Percentiles rank a stretch among this genome's conserved stretches.
phyloP scores from a whole-genome alignment of 2,888 invertebrate genomes.

The Lepetodrilus schrolli region DNA sequence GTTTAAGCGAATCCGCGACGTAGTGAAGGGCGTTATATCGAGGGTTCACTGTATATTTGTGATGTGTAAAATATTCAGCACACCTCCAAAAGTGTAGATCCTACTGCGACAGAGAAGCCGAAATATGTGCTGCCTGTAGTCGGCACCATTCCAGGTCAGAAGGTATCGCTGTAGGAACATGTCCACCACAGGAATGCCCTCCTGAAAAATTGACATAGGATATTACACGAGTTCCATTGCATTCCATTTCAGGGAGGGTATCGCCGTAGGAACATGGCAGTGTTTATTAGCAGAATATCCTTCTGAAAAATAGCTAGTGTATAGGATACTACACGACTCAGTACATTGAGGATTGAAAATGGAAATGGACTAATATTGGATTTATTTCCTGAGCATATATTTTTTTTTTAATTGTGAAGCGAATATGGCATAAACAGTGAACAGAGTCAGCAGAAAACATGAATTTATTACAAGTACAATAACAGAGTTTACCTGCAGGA shows the following conservation, averaged over 20 bases:
- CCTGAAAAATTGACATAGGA: conserved; percentile 50
- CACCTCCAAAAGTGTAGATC: conserved; percentile 60
- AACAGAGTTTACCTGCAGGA: conserved; percentile 55
- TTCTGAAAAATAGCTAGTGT: too few species aligned
- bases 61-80: conserved; percentile 13
- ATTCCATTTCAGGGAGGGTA: too few species aligned
- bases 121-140: conserved; percentile 55
- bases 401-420: too few species aligned
- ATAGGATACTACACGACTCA: too few species aligned
- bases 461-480: not conserved
- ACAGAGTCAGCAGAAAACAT: too few species aligned
- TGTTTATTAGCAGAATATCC: too few species aligned
- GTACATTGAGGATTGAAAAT: too few species aligned
- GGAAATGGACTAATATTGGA: too few species aligned
- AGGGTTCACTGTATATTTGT: not conserved
- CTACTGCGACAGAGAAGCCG: conserved; percentile 59
- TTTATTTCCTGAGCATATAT: too few species aligned
- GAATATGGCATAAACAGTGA: too few species aligned
- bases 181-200: conserved; percentile 66
- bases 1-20: not conserved
- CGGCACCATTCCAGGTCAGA: conserved; percentile 64
- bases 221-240: too few species aligned
- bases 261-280: too few species aligned
- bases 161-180: conserved; percentile 58
- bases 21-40: not conserved